Base-by-base conservation (phyloP, 1,140 invertebrate genomes). In the Trichonephila clavipes region DNA sequence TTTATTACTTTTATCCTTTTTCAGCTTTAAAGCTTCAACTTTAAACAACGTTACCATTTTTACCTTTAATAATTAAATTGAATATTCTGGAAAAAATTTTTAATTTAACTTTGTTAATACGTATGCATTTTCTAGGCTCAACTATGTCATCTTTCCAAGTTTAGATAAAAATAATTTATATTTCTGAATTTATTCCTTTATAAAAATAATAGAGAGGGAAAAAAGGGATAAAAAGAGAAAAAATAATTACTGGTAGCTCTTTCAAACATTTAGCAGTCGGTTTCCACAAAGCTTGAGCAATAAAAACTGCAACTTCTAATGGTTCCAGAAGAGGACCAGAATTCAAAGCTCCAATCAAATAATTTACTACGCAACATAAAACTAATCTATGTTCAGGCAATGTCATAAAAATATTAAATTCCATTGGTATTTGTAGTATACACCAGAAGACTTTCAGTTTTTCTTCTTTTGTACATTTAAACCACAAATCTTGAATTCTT, bases 211-310 rank as follows among this genome's bases (percentile, higher is more conserved):
- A 51, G 0, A 5, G 10, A 51, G 34, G 7, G 7, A 51, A 0
- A 51, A 28, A 28, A 28, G 28, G 28, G 28, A 28, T 28, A 28
- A 28, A 28, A 51, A 12, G 51, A 51, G n/a, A 69, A 24, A 69
- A 12, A 69, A n/a, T 19, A 69, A 24, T 66, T 66, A 66, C 66
- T 24, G n/a, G 8, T 12, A 69, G 8, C 6, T 12, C 21, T 24
- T 69, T 24, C 24, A 69, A 24, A 69, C 7, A 3, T 24, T 1
- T 10, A 3, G n/a, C 7, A 1, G 4, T 69, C 6, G 66, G 66
- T 69, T 69, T 69, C 66, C 66, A 69, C 7, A 28, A n/a, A n/a
- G 92, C 92, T 89, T 94, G 92, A 89, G 58, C 69, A 59, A 94
- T 59, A 89, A 94, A 94, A 51, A 69, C 87, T 34, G 77, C 87